Conservation (phyloP, 2,113 vertebrate genomes). For the Nestor notabilis region DNA sequence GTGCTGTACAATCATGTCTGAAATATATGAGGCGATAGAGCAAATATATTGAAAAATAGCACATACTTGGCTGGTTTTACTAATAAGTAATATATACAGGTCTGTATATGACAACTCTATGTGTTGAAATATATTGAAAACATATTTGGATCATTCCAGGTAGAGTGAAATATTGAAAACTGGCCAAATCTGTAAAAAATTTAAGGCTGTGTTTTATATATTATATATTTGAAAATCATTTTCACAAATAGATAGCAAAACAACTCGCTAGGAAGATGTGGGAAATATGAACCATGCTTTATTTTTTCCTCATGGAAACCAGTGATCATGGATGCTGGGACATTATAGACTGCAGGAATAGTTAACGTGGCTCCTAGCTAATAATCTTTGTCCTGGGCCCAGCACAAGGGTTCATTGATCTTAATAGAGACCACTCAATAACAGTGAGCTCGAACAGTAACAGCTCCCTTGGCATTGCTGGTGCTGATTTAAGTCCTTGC, state of each 20-base stretch:
- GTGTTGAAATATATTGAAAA: conserved; percentile 69
- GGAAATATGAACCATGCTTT: conserved; percentile 22
- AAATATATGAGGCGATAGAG: conserved; percentile 66
- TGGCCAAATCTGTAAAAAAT: conserved; percentile 44
- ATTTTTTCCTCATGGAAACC: conserved; percentile 58
- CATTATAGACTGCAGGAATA: conserved; percentile 28
- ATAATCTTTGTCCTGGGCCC: conserved; percentile 3
- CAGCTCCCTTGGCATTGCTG: conserved; percentile 20
- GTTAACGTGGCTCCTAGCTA: conserved; percentile 45
- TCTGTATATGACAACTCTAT: conserved; percentile 57
- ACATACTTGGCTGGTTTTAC: conserved; percentile 60
- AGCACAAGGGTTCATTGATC: conserved; percentile 39
- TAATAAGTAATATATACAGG: conserved; percentile 51
- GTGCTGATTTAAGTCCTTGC: conserved; percentile 27
- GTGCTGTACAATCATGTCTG: conserved; percentile 45
- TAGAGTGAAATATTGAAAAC: conserved; percentile 21
- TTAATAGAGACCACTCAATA: conserved; percentile 41
- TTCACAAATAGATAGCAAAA: conserved; percentile 34
- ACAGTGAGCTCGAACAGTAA: neutral
- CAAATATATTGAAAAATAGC: conserved; percentile 64
- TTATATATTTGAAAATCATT: neutral
- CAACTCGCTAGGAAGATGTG: neutral
- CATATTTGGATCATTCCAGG: conserved; percentile 44
- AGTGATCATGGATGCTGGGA: conserved; percentile 23
- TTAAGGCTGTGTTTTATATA: conserved; percentile 27